phyloP scores from a whole-genome alignment of 1,140 invertebrate species.

The Temnothorax longispinosus region DNA sequence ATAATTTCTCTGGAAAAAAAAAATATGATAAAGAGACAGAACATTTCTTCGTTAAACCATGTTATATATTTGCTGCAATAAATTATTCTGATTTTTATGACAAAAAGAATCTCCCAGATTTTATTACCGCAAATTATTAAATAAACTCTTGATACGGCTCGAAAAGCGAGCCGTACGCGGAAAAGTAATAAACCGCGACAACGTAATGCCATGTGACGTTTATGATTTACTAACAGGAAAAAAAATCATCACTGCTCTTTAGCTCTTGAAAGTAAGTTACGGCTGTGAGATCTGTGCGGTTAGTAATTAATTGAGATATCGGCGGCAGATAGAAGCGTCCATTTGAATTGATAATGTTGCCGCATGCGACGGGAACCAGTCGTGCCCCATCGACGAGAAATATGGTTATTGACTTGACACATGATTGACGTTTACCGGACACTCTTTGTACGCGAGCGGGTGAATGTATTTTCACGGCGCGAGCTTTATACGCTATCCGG shows the following conservation, averaged over 20 bases:
- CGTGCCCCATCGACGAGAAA: neutral
- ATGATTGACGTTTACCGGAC: slow-evolving; percentile 46
- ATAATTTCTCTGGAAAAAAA: neutral
- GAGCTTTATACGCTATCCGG: neutral
- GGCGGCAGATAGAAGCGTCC: slow-evolving; percentile 22
- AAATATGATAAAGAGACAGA: neutral
- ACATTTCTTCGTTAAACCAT: neutral
- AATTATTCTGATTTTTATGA: neutral
- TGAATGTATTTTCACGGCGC: slow-evolving; percentile 29
- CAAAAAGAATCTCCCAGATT: neutral
- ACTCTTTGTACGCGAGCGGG: slow-evolving; percentile 6
- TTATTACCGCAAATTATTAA: neutral
- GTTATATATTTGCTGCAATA: neutral
- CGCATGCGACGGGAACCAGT: neutral
- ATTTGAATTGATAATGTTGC: slow-evolving; percentile 50
- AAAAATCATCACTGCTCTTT: neutral
- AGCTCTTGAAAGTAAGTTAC: neutral
- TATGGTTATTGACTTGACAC: slow-evolving; percentile 48
- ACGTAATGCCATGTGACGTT: neutral
- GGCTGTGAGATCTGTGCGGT: neutral
- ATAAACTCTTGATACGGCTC: neutral
- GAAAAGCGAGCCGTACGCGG: too few relatives aligned
- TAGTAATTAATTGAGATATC: slow-evolving; percentile 57
- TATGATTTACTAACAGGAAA: neutral
- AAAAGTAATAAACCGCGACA: neutral